Conservation (phyloP, 1,140 invertebrate species). For the Brachystomella parvula region DNA sequence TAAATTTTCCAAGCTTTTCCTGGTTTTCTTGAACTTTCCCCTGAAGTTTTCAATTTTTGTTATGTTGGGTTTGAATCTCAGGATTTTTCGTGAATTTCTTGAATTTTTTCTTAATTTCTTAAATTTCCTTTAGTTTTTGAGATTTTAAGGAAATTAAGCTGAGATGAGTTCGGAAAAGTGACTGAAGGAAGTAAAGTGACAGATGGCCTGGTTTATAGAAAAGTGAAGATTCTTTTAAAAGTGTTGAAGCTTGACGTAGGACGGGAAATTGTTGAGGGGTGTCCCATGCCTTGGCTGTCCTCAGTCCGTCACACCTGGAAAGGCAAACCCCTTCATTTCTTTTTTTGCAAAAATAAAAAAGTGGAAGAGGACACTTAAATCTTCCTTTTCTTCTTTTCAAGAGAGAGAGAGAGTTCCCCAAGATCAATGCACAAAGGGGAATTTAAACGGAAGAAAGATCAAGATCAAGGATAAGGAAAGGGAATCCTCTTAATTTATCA, state of each 20-base stretch:
- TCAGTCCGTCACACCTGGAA: slow-evolving; percentile 29
- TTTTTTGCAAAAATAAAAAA: background rate
- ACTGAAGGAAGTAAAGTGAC: slow-evolving; percentile 20
- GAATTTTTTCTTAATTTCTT: background rate
- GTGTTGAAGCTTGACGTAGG: slow-evolving; percentile 17
- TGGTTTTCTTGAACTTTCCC: background rate
- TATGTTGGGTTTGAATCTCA: background rate
- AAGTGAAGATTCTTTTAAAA: slow-evolving; percentile 14
- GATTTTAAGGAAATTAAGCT: background rate
- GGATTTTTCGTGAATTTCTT: background rate
- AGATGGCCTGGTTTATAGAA: slow-evolving; percentile 28
- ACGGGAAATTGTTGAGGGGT: background rate
- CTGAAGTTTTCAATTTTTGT: background rate
- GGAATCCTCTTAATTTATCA: background rate
- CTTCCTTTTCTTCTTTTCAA: background rate
- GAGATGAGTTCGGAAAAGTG: slow-evolving; percentile 16
- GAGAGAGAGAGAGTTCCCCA: slow-evolving; percentile 1
- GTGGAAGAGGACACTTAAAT: background rate
- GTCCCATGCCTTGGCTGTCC: background rate
- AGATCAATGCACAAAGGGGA: background rate
- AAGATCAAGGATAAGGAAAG: slow-evolving; percentile 8
- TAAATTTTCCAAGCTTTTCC: too few relatives aligned
- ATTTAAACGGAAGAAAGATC: background rate
- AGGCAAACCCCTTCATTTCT: slow-evolving; percentile 26
- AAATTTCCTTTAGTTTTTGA: background rate